Evolutionary conservation across 2,113 vertebrate species (phyloP), one percentile per base, ranked within the genome.

Genomic region (Pitta sordida): DNA sequence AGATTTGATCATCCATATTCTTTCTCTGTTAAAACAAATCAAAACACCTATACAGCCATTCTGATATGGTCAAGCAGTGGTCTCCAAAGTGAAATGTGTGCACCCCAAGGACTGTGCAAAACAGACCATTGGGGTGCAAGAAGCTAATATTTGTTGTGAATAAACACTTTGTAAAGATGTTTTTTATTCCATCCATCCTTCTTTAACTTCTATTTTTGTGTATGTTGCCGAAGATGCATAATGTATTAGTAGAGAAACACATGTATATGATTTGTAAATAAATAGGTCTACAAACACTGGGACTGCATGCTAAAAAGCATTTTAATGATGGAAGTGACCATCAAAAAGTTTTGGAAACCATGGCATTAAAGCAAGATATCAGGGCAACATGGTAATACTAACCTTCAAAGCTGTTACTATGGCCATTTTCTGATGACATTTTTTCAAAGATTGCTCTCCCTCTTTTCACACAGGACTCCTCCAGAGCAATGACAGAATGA

Each of bases 381-480:
- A 91, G 59, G 93, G 91, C 43, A 91, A 70, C 29, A 53, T 68
- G 29, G 49, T 82, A 84, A 58, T 64, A 70, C 97, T 94, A 92
- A 98, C 98, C 98, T 98, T 97, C 96, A 44, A 73, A 84, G 88
- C 49, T 94, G 86, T 41, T 90, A 65, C 94, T 95, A 16, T 95
- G 93, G 60, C 91, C 84, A 9, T 93, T 96, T 95, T 90, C 94
- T 90, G 97, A 96, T 79, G 96, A 95, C 95, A 97, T 98, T 96
- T 98, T 98, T 88, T 97, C 97, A 91, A 96, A 96, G 78, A 97
- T 71, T 84, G 95, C 92, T 97, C 97, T 96, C 34, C 96, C 76
- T 51, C 88, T 93, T 97, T 97, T 98, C 90, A 94, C 96, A 0
- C 89, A 95, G 44, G 96, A 96, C 49, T 97, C 94, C 83, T 95